phyloP scores from a whole-genome alignment of 2,888 invertebrate genomes.

The Melieria omissa region DNA sequence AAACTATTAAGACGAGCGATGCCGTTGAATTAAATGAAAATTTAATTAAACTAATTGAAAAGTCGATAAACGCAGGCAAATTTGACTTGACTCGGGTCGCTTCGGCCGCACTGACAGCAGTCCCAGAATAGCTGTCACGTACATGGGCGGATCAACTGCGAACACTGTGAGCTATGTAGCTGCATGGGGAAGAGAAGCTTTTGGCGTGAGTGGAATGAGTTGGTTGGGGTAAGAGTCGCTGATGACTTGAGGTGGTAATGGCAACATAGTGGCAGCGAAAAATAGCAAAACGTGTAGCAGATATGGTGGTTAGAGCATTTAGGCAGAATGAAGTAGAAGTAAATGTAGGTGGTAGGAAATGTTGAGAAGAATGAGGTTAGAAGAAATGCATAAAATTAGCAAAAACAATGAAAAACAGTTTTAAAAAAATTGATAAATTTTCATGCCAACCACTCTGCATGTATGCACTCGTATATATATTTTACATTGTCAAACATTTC shows the following conservation, averaged over 20 bases:
- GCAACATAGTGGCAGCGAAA: not conserved
- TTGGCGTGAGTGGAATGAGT: no score
- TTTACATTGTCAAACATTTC: no score
- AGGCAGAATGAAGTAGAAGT: no score
- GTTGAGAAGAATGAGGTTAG: no score
- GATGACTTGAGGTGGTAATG: not conserved
- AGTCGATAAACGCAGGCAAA: not conserved
- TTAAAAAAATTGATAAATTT: no score
- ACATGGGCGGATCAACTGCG: not conserved
- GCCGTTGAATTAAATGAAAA: constrained; percentile 25
- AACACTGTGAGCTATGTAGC: not conserved
- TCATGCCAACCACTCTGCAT: no score
- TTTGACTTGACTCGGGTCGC: not conserved
- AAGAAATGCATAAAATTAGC: no score
- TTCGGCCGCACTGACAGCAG: not conserved
- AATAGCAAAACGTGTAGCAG: no score
- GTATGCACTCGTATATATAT: no score
- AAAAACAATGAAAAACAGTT: no score
- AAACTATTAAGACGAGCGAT: constrained; percentile 4
- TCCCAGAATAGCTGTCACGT: not conserved
- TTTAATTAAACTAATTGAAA: constrained; percentile 24
- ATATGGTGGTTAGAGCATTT: no score
- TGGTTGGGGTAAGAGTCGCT: not conserved
- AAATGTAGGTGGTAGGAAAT: no score
- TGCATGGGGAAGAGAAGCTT: not conserved